Evolutionary conservation across 2,888 invertebrate genomes (phyloP), one percentile per base, ranked within the genome.

Genomic region (Heteromyza rotundicornis): DNA sequence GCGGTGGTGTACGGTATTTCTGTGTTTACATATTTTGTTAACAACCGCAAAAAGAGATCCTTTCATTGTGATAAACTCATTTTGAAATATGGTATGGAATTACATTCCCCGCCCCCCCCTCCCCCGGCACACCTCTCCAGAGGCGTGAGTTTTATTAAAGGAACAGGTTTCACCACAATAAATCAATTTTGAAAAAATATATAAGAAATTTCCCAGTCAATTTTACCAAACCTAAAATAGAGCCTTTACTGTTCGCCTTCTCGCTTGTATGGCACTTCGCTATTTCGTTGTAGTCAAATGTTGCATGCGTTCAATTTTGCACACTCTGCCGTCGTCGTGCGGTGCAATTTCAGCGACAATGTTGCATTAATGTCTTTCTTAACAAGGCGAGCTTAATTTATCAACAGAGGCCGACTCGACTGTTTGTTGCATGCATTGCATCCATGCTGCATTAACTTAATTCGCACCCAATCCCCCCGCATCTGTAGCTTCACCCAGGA

Each of bases 311-410:
- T 47, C 47, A 47, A 47, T 47, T 47, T 40, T 19, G 20, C 40
- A 40, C 10, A n/a, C n/a, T 7, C 20, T 47, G 47, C 7, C 20
- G 7, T 2, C n/a, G 14, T 7, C 40, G 40, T 40, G 16, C 7
- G 12, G 40, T 47, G 47, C 19, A 47, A 47, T 47, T 47, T 19
- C 17, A 17, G 47, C 47, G 47, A 47, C 47, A 47, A 19, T 47
- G 47, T 47, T 47, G 47, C 47, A 20, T 47, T 47, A 47, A 47
- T 47, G 47, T 47, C 47, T 47, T 20, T 19, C 47, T 47, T 20
- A 47, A 47, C 47, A 14, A 20, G 47, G 47, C 47, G 19, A 3
- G 17, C 47, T 17, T n/a, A n/a, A n/a, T n/a, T n/a, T n/a, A n/a
- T n/a, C 47, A 47, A 10, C 40, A 40, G n/a, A 40, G 17, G 47